Conservation (phyloP, 1,140 invertebrate genomes). For the Kradibia gibbosae region DNA sequence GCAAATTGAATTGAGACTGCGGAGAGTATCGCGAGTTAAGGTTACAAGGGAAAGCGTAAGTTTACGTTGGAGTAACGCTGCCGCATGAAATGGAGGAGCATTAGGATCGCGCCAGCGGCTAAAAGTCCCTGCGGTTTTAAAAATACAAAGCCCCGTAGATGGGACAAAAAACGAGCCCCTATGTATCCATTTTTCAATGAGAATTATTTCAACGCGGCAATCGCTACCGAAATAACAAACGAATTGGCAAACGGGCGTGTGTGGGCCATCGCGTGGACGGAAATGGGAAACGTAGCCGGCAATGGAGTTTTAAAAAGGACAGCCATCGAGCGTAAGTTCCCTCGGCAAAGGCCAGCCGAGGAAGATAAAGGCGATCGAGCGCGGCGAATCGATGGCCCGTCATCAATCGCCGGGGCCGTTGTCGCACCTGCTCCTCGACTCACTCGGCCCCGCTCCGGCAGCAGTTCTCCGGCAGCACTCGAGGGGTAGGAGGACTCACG, state of each 20-base stretch:
- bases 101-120: background rate
- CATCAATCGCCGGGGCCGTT: background rate
- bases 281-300: background rate
- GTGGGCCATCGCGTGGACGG: background rate
- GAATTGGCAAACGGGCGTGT: background rate
- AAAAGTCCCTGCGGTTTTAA: background rate
- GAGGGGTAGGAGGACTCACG: background rate
- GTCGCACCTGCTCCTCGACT: background rate
- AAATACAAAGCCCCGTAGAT: background rate
- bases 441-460: background rate
- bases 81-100: background rate
- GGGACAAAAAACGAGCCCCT: background rate
- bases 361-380: background rate
- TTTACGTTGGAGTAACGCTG: background rate
- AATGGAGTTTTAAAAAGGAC: background rate
- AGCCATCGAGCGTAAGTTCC: background rate
- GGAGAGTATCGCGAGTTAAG: background rate
- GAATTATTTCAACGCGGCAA: background rate
- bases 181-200: background rate
- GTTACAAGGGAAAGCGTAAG: background rate
- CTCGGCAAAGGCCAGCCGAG: background rate
- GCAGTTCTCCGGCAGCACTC: too few relatives aligned
- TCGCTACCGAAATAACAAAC: too few relatives aligned
- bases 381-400: background rate
- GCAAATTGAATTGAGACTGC: background rate